These are phyloP conservation scores for Hephaestus fuliginosus DNA, from an alignment of 2,797 vertebrate genomes.

Conservation along the genomic window DNA sequence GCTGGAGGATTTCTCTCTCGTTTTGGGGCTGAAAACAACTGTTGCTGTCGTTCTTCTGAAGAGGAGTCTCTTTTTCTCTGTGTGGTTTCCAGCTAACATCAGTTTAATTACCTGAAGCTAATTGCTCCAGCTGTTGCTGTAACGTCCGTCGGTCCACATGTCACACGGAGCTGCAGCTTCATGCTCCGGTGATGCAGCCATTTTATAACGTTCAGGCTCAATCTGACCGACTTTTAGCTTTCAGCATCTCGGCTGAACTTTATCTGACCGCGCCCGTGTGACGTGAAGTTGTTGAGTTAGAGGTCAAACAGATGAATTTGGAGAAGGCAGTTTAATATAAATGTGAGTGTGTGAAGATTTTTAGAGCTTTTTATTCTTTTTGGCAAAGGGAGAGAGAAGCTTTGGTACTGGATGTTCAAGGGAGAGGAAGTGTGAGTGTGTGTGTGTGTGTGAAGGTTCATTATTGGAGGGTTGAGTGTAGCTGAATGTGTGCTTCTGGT, in stretches of 20 bases:
- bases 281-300: too few relatives aligned
- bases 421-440: constrained; percentile 23
- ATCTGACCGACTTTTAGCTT: not conserved
- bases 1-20: too few relatives aligned
- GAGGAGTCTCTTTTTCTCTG: not conserved
- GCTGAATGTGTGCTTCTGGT: constrained; percentile 49
- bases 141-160: too few relatives aligned
- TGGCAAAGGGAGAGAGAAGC: constrained; percentile 3
- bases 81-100: not conserved
- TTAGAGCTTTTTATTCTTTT: not conserved
- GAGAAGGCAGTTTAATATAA: not conserved
- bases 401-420: constrained; percentile 28
- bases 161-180: not conserved
- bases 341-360: too few relatives aligned
- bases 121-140: not conserved
- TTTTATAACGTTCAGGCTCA: not conserved
- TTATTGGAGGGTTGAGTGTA: constrained; percentile 37
- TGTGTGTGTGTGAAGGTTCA: constrained; percentile 31
- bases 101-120: constrained; percentile 1
- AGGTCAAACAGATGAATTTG: not conserved
- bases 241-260: not conserved
- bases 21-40: not conserved
- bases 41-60: not conserved
- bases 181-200: not conserved
- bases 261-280: not conserved